Conservation (phyloP, 37 sponge, comb jelly and placozoan species). For the Petrosia ficiformis region DNA sequence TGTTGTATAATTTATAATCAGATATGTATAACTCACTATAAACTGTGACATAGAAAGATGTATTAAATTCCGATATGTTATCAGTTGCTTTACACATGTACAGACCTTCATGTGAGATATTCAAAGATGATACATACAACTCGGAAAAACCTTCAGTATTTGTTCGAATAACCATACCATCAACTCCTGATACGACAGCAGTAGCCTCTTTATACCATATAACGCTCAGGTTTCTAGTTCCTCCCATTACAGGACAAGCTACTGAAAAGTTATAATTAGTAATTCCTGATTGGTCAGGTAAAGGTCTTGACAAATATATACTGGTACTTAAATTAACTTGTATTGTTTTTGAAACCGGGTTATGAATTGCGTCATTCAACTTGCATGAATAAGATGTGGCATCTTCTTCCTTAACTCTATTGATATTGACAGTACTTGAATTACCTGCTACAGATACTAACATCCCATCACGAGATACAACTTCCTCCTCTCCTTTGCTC, state of each 20-base stretch:
- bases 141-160: background rate
- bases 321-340: background rate
- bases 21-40: conserved; percentile 15
- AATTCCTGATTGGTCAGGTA: background rate
- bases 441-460: background rate
- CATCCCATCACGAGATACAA: background rate
- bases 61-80: background rate
- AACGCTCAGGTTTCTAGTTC: background rate
- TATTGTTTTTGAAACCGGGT: background rate
- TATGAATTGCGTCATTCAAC: background rate
- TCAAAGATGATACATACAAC: background rate
- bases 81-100: conserved; percentile 20
- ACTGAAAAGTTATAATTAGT: background rate
- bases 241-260: background rate
- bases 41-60: background rate
- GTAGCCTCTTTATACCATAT: background rate
- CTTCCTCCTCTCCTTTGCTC: too few species aligned
- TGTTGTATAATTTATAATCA: background rate
- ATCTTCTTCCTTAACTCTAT: background rate
- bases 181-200: background rate
- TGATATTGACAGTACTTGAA: background rate
- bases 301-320: background rate
- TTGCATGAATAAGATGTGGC: background rate
- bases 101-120: background rate
- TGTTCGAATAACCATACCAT: background rate